Evolutionary conservation across 2,113 vertebrate genomes (phyloP).

Genomic region (Vicugna pacos): DNA sequence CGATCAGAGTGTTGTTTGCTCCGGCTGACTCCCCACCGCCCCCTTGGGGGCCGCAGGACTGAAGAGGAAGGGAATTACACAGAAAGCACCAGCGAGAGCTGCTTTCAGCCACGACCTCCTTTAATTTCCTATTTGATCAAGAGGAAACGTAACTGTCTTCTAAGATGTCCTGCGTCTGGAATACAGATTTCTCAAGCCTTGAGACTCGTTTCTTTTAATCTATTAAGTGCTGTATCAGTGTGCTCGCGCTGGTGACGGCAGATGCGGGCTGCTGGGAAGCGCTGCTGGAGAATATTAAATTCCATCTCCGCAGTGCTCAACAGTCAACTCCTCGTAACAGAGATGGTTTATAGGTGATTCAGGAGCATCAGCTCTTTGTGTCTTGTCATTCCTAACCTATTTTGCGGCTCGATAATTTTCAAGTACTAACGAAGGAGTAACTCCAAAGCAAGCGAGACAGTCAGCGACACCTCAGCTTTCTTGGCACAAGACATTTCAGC

Average conservation of each 20-base stretch:
- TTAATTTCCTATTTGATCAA: not conserved
- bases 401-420: slow-evolving; percentile 64
- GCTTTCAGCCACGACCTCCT: not conserved
- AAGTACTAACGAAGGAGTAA: slow-evolving; percentile 24
- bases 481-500: too few relatives aligned
- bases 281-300: slow-evolving; percentile 6
- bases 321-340: slow-evolving; percentile 9
- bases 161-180: not conserved
- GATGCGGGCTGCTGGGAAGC: not conserved
- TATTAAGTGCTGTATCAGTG: not conserved
- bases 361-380: slow-evolving; percentile 30
- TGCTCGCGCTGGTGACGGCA: not conserved
- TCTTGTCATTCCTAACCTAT: slow-evolving; percentile 46
- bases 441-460: not conserved
- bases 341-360: slow-evolving; percentile 39
- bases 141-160: not conserved
- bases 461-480: not conserved
- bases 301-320: slow-evolving; percentile 55
- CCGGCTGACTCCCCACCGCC: too few relatives aligned
- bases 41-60: not conserved
- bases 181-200: not conserved
- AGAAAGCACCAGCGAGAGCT: not conserved
- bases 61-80: not conserved
- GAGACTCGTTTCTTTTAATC: not conserved
- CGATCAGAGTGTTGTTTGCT: not conserved